These are phyloP conservation scores for Rallus crepitans DNA, from an alignment of 2,797 vertebrate genomes.

Conservation along the genomic window DNA sequence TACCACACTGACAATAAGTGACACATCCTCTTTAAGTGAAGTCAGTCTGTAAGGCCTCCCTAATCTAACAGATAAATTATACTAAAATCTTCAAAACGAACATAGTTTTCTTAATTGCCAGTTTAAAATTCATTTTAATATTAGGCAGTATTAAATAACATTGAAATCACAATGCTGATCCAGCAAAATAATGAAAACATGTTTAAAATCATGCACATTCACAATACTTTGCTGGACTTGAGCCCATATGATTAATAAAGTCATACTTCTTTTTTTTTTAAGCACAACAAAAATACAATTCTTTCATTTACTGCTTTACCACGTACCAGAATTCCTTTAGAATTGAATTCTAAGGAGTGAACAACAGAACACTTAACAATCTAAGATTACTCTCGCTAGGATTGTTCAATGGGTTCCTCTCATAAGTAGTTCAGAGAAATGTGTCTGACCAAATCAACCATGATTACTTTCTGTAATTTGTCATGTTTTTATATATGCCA, in stretches of 20 bases:
- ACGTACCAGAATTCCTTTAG: constrained; percentile 76
- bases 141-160: constrained; percentile 83
- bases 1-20: constrained; percentile 84
- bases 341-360: constrained; percentile 73
- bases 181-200: constrained; percentile 77
- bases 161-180: constrained; percentile 77
- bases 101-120: constrained; percentile 80
- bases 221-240: constrained; percentile 72
- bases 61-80: constrained; percentile 83
- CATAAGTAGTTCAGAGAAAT: constrained; percentile 40
- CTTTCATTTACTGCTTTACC: constrained; percentile 74
- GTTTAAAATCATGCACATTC: constrained; percentile 61
- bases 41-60: constrained; percentile 86
- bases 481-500: constrained; percentile 33
- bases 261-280: constrained; percentile 56
- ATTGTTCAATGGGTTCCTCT: constrained; percentile 61
- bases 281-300: constrained; percentile 75
- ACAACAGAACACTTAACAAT: constrained; percentile 64
- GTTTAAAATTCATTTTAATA: constrained; percentile 81
- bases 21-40: constrained; percentile 82
- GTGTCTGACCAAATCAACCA: constrained; percentile 66
- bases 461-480: constrained; percentile 27
- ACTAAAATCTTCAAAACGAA: constrained; percentile 77
- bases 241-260: constrained; percentile 77
- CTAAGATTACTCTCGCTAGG: constrained; percentile 35